Evolutionary conservation across 1,140 invertebrate genomes (phyloP).

Genomic region (Pomphorhynchus laevis): DNA sequence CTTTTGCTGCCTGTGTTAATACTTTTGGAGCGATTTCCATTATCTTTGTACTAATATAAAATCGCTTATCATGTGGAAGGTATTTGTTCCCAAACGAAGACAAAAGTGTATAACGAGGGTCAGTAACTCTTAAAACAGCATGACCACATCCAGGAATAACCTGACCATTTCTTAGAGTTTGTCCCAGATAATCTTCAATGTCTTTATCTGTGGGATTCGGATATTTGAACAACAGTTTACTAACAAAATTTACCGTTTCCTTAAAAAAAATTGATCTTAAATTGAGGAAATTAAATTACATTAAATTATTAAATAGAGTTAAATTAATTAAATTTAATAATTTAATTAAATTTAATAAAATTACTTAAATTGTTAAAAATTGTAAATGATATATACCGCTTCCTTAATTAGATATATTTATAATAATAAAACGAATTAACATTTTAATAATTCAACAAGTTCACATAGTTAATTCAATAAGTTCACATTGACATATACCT

Average conservation of each 20-base stretch:
- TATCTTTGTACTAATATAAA: slow-evolving; percentile 47
- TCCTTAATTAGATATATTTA: too few species aligned
- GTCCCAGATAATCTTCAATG: slow-evolving; percentile 63
- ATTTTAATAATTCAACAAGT: too few species aligned
- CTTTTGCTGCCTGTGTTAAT: slow-evolving; percentile 61
- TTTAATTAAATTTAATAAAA: too few species aligned
- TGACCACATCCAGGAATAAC: slow-evolving; percentile 86
- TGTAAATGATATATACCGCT: too few species aligned
- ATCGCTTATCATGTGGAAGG: slow-evolving; percentile 51
- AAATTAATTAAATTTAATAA: too few species aligned
- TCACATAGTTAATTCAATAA: too few species aligned
- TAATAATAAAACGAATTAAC: too few species aligned
- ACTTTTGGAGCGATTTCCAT: slow-evolving; percentile 73
- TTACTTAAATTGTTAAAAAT: too few species aligned
- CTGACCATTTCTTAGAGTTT: slow-evolving; percentile 56
- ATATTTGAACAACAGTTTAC: slow-evolving; percentile 43
- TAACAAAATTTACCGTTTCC: slow-evolving; percentile 44
- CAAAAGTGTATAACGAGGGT: slow-evolving; percentile 67
- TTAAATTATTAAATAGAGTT: background rate
- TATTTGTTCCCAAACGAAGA: slow-evolving; percentile 71
- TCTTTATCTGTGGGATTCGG: slow-evolving; percentile 40
- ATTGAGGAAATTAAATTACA: background rate
- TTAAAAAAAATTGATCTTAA: slow-evolving; percentile 9
- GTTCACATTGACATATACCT: slow-evolving; percentile 24
- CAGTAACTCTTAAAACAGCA: slow-evolving; percentile 71